Evolutionary conservation across 2,113 vertebrate species (phyloP), one percentile per base, ranked within the genome.

Genomic region (Centropus unirufus): DNA sequence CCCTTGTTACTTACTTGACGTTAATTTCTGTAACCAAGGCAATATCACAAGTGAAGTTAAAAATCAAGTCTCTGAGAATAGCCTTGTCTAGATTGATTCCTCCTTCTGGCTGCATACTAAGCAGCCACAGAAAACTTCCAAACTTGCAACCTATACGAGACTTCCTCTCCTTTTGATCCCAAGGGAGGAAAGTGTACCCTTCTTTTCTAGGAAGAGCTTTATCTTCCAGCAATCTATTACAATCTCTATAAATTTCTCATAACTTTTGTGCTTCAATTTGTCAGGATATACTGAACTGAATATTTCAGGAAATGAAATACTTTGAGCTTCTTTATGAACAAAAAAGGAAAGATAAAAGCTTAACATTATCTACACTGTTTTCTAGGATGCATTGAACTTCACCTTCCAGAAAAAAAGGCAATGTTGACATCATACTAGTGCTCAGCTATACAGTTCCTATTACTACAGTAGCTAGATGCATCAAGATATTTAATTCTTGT

Each of bases 21-120:
- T 96, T 94, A 93, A 93, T 96, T 97, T 90, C 64, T 92, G 57
- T 78, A 92, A 78, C 72, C 30, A 75, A 79, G 61, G 82, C 68
- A 67, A 69, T 94, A 89, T 89, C 90, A 63, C n/a, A 94, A 83
- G 19, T 51, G 40, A 83, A 94, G 62, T 92, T 90, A 81, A 96
- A 92, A 94, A 87, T 87, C 75, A 92, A 83, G 78, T 90, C 63
- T 89, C 32, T 78, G 64, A 72, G 61, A 94, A 85, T 20, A 92
- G 74, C 44, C 36, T 77, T 70, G 68, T 73, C 74, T 93, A 49
- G 63, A 89, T 82, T 92, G 91, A 89, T 83, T 89, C 23, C 74
- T 6, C 34, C 8, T 78, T 89, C 62, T 86, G 80, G 74, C 30
- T 87, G 82, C 52, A 58, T 94, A 22, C 61, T 85, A 94, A 94